Evolutionary conservation across 2,113 vertebrate genomes (phyloP), one percentile per base, ranked within the genome.

Genomic region (Podarcis raffonei): DNA sequence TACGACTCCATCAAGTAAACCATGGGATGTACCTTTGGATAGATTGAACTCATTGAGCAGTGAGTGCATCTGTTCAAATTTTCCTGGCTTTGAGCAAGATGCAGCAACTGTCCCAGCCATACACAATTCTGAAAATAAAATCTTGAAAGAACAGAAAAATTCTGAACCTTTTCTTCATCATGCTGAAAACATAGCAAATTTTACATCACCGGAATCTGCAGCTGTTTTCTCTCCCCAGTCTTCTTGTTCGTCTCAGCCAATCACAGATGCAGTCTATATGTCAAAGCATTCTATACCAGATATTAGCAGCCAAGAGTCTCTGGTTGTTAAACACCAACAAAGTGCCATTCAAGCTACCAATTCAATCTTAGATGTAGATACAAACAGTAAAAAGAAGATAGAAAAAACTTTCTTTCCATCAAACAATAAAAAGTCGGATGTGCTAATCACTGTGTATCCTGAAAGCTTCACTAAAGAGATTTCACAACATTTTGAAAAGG

Each of bases 21-120:
- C 3, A 0, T 94, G 97, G 95, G 96, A 96, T 88, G 90, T 95
- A 84, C 91, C 97, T 95, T 94, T 88, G 89, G 96, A 97, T 83
- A 95, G 91, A 94, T 74, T 94, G 83, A 94, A 94, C 88, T 86
- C 94, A 6, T 91, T 96, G 92, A 96, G 87, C 87, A 92, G 0
- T 89, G 96, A 97, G 48, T 92, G 90, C 27, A 93, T 75, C 79
- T 93, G 92, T 89, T 95, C 95, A 89, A 94, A 91, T 92, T 95
- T 84, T 91, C 76, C 84, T 89, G 85, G 75, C 6, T 59, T 90
- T 86, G 96, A 96, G 84, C 95, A 96, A 85, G 96, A 97, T 32
- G 82, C 88, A 90, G 88, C 87, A 85, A 87, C 83, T 83, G 18
- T 91, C 75, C 65, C 12, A 90, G 81, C 83, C 59, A 20, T 89